Evolutionary conservation across 2,888 invertebrate species (phyloP), one percentile per base, ranked within the genome.

Genomic region (Macaria liturata): DNA sequence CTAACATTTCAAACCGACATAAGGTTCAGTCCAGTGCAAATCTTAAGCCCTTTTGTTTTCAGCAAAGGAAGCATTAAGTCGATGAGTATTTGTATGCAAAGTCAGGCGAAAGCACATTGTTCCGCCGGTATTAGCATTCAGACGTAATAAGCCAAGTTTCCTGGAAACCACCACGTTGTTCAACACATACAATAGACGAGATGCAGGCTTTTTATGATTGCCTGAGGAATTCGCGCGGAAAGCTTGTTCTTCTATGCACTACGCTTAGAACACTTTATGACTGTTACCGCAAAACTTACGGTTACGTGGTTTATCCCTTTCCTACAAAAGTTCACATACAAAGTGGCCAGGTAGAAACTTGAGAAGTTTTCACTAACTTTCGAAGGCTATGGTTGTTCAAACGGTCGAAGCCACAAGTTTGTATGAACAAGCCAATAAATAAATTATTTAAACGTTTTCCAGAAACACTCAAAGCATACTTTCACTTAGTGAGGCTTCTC

Each of bases 71-170:
- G 57, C 57, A 56, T 62, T 62, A 54, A 48, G 60, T 58, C 54
- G 48, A 59, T 51, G 57, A 62, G 55, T 62, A 61, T 65, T 63
- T 54, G 57, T 61, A 63, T 62, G 62, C 59, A 66, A 64, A 66
- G 60, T 57, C 49, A 59, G 46, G 52, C 55, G 48, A 59, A 55
- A 49, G 70, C 62, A 59, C 75, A 80, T 78, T 80, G 81, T 79
- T 80, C 71, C 34, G 34, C 88, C 86, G 85, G 77, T 85, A 81
- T 84, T 77, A 77, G 68, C 71, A 81, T 76, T 75, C 78, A 74
- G 71, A 57, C 60, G 51, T 71, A 73, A 70, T 67, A 66, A 65
- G 74, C 67, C 39, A 42, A 65, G 73, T 70, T 81, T 75, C 80
- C 75, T 81, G 80, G 82, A 84, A 84, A 82, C 54, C 43, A 7